Conservation (phyloP, 2,888 invertebrate genomes). For the Julus scanicus region DNA sequence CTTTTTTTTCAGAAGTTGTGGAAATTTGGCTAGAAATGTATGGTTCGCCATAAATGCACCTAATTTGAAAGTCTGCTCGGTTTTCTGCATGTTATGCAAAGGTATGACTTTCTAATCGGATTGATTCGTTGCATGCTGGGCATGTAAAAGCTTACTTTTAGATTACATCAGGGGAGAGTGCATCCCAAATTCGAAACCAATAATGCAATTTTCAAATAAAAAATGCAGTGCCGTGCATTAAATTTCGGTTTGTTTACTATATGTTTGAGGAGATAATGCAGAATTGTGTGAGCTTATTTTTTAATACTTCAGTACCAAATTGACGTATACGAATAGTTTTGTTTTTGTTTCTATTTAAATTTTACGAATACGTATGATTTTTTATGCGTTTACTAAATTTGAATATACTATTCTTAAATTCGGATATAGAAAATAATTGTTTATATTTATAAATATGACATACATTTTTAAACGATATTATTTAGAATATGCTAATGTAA, state of each 20-base stretch:
- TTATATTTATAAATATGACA: too few species aligned
- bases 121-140: not conserved
- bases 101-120: not conserved
- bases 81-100: not conserved
- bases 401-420: too few species aligned
- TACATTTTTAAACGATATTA: too few species aligned
- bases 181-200: not conserved
- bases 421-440: too few species aligned
- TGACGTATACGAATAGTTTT: too few species aligned
- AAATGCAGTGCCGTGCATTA: not conserved
- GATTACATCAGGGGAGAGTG: not conserved
- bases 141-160: not conserved
- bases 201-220: constrained; percentile 30
- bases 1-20: too few species aligned
- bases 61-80: not conserved
- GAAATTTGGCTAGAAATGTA: too few species aligned
- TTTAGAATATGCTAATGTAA: too few species aligned
- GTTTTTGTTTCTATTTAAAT: too few species aligned
- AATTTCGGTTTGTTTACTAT: not conserved
- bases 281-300: not conserved
- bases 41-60: not conserved
- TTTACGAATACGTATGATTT: too few species aligned
- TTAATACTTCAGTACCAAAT: not conserved
- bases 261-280: not conserved
- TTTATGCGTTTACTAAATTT: too few species aligned